Evolutionary conservation across 2,888 invertebrate genomes (phyloP).

Genomic region (Quadroppia sp.): DNA sequence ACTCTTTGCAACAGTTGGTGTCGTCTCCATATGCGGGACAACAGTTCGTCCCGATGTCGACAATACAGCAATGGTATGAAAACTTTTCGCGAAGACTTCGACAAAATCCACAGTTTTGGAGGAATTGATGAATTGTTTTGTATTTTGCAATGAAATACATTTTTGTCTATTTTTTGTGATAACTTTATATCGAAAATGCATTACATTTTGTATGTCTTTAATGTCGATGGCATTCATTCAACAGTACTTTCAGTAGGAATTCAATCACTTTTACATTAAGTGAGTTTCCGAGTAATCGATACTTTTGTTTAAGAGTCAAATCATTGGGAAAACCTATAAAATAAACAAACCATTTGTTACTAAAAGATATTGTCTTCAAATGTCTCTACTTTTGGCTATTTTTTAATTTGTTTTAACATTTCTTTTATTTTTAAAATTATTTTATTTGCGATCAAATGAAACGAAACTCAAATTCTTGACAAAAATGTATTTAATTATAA

Average conservation of each 20-base stretch:
- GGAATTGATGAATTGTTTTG: constrained; percentile 49
- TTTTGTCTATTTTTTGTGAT: constrained; percentile 21
- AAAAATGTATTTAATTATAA: no score
- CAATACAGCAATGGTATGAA: constrained; percentile 86
- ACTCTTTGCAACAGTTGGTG: constrained; percentile 61
- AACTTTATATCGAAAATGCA: neutral
- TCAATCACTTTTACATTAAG: constrained; percentile 78
- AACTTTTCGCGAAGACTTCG: constrained; percentile 82
- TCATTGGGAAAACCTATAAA: constrained; percentile 61
- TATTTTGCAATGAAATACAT: neutral
- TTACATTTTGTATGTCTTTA: neutral
- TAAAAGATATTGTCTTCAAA: no score
- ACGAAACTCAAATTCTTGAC: no score
- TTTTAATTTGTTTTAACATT: no score
- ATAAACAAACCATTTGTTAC: neutral
- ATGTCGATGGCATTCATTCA: constrained; percentile 27
- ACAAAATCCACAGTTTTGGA: constrained; percentile 94
- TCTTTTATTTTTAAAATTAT: neutral
- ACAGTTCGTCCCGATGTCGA: constrained; percentile 78
- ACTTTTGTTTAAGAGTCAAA: constrained; percentile 66
- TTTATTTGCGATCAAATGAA: neutral
- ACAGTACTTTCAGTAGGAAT: constrained; percentile 66
- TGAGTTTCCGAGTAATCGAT: constrained; percentile 79
- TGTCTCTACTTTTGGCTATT: no score
- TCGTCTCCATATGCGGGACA: constrained; percentile 63